These are phyloP conservation scores for Trichopria drosophilae DNA, from an alignment of 2,888 invertebrate species.

Conservation along the genomic window DNA sequence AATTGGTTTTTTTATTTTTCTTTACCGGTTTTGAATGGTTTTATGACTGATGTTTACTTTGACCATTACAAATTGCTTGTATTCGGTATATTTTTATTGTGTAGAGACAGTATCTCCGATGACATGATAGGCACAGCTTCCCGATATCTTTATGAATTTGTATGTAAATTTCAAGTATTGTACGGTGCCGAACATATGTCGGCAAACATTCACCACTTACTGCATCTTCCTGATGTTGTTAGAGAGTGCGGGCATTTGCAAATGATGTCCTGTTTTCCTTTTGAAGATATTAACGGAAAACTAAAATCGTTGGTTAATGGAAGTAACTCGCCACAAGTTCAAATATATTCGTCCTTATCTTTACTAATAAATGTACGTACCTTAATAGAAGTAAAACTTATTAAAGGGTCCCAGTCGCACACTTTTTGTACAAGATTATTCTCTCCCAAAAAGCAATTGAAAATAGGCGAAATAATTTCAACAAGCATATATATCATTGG, in stretches of 20 bases:
- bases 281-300: slow-evolving; percentile 35
- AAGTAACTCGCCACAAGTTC: too few relatives aligned
- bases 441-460: too few relatives aligned
- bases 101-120: slow-evolving; percentile 10
- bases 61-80: slow-evolving; percentile 22
- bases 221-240: slow-evolving; percentile 26
- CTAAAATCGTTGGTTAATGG: too few relatives aligned
- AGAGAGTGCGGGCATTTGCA: slow-evolving; percentile 26
- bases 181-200: slow-evolving; percentile 23
- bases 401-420: too few relatives aligned
- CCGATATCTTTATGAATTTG: slow-evolving; percentile 20
- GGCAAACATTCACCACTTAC: slow-evolving; percentile 24
- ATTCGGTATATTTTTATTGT: not conserved
- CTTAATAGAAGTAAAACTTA: too few relatives aligned
- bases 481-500: too few relatives aligned
- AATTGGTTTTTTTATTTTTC: slow-evolving; percentile 31
- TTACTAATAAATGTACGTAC: too few relatives aligned
- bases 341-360: too few relatives aligned
- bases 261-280: slow-evolving; percentile 26
- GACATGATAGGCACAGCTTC: slow-evolving; percentile 12
- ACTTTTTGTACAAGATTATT: too few relatives aligned
- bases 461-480: too few relatives aligned
- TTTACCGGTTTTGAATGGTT: slow-evolving; percentile 20
- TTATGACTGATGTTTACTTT: slow-evolving; percentile 24
- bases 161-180: slow-evolving; percentile 22